phyloP scores from a whole-genome alignment of 2,888 invertebrate genomes.

The Rhimphoctona megacephalus region DNA sequence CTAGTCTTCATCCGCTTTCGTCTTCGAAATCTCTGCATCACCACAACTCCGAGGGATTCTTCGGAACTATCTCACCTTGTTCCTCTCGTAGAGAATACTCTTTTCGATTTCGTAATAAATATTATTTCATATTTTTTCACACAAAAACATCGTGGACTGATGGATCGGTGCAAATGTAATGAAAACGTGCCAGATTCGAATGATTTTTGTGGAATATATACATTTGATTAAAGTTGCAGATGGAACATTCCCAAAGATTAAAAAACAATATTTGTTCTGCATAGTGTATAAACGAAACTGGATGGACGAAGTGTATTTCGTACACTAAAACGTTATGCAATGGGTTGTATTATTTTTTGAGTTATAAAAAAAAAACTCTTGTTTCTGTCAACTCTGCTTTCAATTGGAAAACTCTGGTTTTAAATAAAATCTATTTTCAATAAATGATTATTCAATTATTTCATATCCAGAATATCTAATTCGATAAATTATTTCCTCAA shows the following conservation, averaged over 20 bases:
- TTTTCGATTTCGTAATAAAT: neutral
- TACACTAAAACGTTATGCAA: neutral
- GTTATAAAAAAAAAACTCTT: too few relatives aligned
- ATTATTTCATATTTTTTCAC: neutral
- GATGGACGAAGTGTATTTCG: neutral
- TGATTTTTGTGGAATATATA: neutral
- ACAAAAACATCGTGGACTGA: neutral
- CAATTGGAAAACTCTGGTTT: too few relatives aligned
- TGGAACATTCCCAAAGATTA: neutral
- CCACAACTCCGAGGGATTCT: neutral
- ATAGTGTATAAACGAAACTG: too few relatives aligned
- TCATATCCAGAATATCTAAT: neutral
- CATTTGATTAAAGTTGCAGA: too few relatives aligned
- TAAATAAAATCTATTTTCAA: neutral
- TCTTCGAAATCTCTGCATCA: slow-evolving; percentile 25
- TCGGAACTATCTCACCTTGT: neutral
- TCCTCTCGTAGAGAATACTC: neutral
- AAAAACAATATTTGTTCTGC: neutral
- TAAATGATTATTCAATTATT: neutral
- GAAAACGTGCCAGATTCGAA: neutral
- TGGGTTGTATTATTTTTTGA: neutral
- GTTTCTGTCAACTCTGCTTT: too few relatives aligned
- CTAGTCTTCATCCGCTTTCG: slow-evolving; percentile 40
- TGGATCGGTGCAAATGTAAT: too few relatives aligned
- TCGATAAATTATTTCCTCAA: neutral